phyloP scores from a whole-genome alignment of 1,140 invertebrate species.

The Trigoniulus corallinus region DNA sequence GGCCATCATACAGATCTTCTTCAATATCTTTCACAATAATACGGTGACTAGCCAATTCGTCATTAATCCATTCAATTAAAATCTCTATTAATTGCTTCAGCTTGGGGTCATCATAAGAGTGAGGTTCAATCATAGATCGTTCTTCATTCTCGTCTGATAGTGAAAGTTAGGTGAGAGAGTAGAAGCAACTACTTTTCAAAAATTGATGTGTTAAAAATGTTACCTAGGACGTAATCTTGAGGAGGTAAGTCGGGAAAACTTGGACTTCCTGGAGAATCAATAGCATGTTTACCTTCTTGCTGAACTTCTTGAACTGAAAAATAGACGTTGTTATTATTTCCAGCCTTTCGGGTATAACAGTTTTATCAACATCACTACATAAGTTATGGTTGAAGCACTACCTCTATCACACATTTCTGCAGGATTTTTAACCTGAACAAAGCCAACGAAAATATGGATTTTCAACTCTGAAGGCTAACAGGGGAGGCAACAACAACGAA shows the following conservation, averaged over 20 bases:
- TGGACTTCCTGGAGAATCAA: conserved; percentile 82
- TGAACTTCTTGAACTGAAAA: conserved; percentile 79
- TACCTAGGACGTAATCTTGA: conserved; percentile 79
- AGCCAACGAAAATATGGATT: too few species aligned
- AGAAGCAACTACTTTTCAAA: too few species aligned
- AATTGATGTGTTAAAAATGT: conserved; percentile 19
- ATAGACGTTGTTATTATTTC: too few species aligned
- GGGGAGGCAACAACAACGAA: too few species aligned
- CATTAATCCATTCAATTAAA: conserved; percentile 96
- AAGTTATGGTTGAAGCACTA: too few species aligned
- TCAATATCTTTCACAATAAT: conserved; percentile 96
- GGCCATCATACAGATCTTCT: conserved; percentile 97
- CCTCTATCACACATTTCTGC: too few species aligned
- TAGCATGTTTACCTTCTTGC: conserved; percentile 89
- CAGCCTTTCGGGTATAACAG: too few species aligned
- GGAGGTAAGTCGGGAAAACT: conserved; percentile 61
- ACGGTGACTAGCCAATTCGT: conserved; percentile 86
- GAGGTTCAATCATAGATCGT: conserved; percentile 82
- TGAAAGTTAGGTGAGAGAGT: too few species aligned
- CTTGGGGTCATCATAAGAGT: conserved; percentile 69
- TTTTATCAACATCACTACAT: too few species aligned
- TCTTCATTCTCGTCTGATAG: conserved; percentile 92
- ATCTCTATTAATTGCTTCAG: conserved; percentile 70
- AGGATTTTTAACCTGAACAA: too few species aligned
- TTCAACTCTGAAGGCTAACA: too few species aligned